Evolutionary conservation across 53 echinoderm and acorn worm species (phyloP).

Genomic region (Zoroaster sp.): DNA sequence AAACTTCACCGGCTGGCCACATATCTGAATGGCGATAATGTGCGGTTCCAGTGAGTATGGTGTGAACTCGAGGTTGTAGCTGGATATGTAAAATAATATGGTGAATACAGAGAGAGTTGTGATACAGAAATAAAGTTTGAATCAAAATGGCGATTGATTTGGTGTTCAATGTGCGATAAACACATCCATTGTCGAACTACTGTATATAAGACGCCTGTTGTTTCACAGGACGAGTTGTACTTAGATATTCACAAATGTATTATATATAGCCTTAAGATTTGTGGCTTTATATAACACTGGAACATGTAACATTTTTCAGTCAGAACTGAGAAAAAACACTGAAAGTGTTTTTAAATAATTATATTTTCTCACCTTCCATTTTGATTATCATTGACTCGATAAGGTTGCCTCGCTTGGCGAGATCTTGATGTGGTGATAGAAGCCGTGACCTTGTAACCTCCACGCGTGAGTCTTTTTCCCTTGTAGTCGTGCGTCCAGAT

Average conservation of each 20-base stretch:
- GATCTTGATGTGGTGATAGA: background rate
- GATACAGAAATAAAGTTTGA: no score
- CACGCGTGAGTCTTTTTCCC: background rate
- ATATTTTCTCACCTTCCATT: slow-evolving; percentile 12
- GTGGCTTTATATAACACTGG: background rate
- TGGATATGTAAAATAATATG: background rate
- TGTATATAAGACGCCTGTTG: no score
- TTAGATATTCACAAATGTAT: no score
- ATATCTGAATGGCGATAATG: background rate
- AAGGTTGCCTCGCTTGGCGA: background rate
- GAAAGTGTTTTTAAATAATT: background rate
- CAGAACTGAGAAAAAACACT: background rate
- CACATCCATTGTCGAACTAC: no score
- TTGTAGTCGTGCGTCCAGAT: background rate
- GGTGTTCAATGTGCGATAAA: no score
- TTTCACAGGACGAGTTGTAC: no score
- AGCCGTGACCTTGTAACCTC: background rate
- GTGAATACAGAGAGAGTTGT: background rate
- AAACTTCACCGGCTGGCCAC: background rate
- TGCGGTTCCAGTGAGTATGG: background rate
- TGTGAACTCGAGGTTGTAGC: slow-evolving; percentile 3
- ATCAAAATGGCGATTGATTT: no score
- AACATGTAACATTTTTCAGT: background rate
- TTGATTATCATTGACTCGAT: background rate
- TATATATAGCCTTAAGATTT: no score